phyloP scores from a whole-genome alignment of 1,140 invertebrate species.

The Drosophila pseudoananassae region DNA sequence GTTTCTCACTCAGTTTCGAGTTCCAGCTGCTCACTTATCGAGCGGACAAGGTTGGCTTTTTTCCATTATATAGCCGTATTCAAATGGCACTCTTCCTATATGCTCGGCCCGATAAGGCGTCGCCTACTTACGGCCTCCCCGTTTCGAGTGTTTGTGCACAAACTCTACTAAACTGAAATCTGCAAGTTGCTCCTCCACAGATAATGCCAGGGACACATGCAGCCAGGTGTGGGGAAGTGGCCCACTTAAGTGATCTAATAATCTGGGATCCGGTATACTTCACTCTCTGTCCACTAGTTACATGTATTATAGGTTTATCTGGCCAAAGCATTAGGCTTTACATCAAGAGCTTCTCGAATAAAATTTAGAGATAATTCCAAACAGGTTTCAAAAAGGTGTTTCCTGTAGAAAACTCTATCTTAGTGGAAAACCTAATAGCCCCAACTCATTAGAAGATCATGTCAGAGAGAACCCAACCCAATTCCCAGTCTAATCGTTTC shows the following conservation, averaged over 20 bases:
- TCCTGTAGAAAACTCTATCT: neutral
- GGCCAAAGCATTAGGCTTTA: too few species aligned
- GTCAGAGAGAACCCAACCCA: neutral
- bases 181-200: conserved; percentile 29
- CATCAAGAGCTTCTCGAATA: neutral
- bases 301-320: neutral
- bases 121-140: conserved; percentile 17
- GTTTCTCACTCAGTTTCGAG: conserved; percentile 19
- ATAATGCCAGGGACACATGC: conserved; percentile 36
- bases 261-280: conserved; percentile 7
- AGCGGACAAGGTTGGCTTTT: conserved; percentile 58
- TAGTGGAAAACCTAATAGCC: neutral
- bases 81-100: conserved; percentile 48
- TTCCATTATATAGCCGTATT: conserved; percentile 29
- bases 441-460: neutral
- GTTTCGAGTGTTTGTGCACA: conserved; percentile 36
- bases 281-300: neutral
- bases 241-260: conserved; percentile 40
- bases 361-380: neutral
- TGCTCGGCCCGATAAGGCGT: conserved; percentile 28
- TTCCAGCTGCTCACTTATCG: conserved; percentile 55
- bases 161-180: conserved; percentile 14
- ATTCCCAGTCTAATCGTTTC: conserved; percentile 11
- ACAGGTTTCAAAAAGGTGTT: neutral
- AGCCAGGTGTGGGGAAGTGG: neutral